These are phyloP conservation scores for Tetranychus truncatus DNA, from an alignment of 2,888 invertebrate species.

Conservation along the genomic window DNA sequence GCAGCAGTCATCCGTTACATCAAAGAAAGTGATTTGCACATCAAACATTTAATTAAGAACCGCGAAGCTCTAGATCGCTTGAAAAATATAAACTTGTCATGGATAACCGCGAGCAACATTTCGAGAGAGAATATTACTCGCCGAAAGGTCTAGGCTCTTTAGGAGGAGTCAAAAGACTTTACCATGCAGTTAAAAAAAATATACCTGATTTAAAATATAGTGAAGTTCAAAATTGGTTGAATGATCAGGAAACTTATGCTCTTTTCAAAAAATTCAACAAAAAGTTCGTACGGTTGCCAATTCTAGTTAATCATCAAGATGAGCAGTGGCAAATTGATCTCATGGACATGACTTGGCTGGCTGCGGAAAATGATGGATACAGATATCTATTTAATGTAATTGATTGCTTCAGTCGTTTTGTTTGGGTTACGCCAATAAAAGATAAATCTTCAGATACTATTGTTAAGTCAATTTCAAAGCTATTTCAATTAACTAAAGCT, in stretches of 20 bases:
- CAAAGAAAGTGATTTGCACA: too few relatives aligned
- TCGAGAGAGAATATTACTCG: not conserved
- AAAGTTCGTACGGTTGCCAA: conserved; percentile 20
- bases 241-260: conserved; percentile 19
- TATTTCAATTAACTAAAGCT: too few relatives aligned
- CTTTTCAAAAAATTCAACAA: conserved; percentile 17
- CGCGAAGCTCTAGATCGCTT: too few relatives aligned
- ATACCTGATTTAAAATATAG: not conserved
- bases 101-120: too few relatives aligned
- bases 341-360: conserved; percentile 22
- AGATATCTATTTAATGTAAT: conserved; percentile 27
- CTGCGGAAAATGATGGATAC: conserved; percentile 24
- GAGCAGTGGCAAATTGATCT: conserved; percentile 28
- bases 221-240: conserved; percentile 19
- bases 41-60: too few relatives aligned
- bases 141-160: not conserved
- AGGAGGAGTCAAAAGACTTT: not conserved
- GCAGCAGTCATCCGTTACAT: too few relatives aligned
- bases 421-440: conserved; percentile 27
- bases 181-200: not conserved
- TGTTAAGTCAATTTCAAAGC: too few relatives aligned
- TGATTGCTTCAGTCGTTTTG: conserved; percentile 28
- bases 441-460: conserved; percentile 25
- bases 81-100: too few relatives aligned
- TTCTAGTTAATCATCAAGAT: conserved; percentile 24